A percentile compares a stretch with the other conserved stretches of the same genome.
These are phyloP conservation scores for Lampris incognitus DNA, from an alignment of 2,113 vertebrate genomes.

Conservation along the genomic window DNA sequence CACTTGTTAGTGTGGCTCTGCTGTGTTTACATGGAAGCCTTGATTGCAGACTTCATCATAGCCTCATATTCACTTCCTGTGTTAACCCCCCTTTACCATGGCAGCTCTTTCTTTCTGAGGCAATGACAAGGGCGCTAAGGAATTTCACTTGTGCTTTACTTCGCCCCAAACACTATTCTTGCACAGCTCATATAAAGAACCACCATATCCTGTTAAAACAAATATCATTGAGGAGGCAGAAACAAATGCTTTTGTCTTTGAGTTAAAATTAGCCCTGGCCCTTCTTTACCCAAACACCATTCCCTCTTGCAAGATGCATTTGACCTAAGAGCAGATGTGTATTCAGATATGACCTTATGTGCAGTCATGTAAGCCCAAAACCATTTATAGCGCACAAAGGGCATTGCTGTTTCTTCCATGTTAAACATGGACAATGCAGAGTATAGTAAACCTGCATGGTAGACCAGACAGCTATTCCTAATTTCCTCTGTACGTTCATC, in stretches of 20 bases:
- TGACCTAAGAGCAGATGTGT: constrained; percentile 37
- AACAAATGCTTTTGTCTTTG: constrained; percentile 79
- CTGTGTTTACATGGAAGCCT: constrained; percentile 70
- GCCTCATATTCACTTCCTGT: constrained; percentile 73
- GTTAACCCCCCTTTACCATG: constrained; percentile 67
- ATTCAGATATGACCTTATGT: constrained; percentile 45
- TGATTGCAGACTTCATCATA: constrained; percentile 69
- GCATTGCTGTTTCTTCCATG: not conserved
- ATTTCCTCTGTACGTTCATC: not conserved
- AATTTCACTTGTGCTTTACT: constrained; percentile 61
- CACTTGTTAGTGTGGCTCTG: constrained; percentile 65
- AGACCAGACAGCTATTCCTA: not conserved
- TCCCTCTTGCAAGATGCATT: constrained; percentile 36
- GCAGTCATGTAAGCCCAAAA: constrained; percentile 13
- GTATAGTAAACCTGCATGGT: not conserved
- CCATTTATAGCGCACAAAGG: not conserved
- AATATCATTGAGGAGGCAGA: constrained; percentile 74
- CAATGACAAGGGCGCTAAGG: constrained; percentile 38
- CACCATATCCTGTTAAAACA: constrained; percentile 76
- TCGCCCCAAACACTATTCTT: constrained; percentile 69
- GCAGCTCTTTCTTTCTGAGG: constrained; percentile 60
- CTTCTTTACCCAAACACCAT: constrained; percentile 50
- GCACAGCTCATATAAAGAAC: constrained; percentile 53
- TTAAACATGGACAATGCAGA: constrained; percentile 15
- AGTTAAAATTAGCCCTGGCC: constrained; percentile 74